Evolutionary conservation across 2,113 vertebrate species (phyloP), one percentile per base, ranked within the genome.

Genomic region (Chamaea fasciata): DNA sequence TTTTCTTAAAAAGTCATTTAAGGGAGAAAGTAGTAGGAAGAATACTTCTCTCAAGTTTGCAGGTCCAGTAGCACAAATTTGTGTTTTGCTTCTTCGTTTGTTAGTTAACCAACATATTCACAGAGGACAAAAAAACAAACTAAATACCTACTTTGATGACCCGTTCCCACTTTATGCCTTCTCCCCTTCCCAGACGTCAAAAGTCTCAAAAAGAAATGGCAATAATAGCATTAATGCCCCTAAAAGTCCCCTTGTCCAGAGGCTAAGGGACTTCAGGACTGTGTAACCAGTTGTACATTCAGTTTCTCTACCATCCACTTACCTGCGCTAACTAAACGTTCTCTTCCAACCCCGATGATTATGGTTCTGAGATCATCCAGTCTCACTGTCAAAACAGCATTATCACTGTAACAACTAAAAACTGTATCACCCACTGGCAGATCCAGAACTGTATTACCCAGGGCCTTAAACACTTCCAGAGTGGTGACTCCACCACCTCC

Each of bases 11-110:
- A 76, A 90, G 70, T 90, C 60, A 82, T 89, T 94, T 78, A 69
- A 82, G 41, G 67, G 93, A 91, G 76, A 96, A 95, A 87, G n/a
- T 67, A 93, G 69, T 56, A 76, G 57, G 37, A 81, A 79, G 27
- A 1, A 7, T 46, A 57, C 7, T 75, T 76, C 13, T 64, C 41
- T 81, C 23, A 46, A 57, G n/a, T 52, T 79, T 83, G 27, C 11
- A 46, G 23, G 19, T 60, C 56, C 26, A 33, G 9, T 13, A 91
- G n/a, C 37, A 68, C 16, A 82, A 59, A 71, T 26, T 19, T 11
- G 0, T 56, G 7, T 27, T 59, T 70, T 50, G 5, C 55, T 85
- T 80, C 44, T 75, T 41, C 11, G 13, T 41, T 88, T 82, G 10
- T 64, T 70, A 59, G 11, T 30, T 52, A 35, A 82, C 55, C 56